Evolutionary conservation across 2,797 vertebrate species (phyloP), one percentile per base, ranked within the genome.

Genomic region (Bucorvus abyssinicus): DNA sequence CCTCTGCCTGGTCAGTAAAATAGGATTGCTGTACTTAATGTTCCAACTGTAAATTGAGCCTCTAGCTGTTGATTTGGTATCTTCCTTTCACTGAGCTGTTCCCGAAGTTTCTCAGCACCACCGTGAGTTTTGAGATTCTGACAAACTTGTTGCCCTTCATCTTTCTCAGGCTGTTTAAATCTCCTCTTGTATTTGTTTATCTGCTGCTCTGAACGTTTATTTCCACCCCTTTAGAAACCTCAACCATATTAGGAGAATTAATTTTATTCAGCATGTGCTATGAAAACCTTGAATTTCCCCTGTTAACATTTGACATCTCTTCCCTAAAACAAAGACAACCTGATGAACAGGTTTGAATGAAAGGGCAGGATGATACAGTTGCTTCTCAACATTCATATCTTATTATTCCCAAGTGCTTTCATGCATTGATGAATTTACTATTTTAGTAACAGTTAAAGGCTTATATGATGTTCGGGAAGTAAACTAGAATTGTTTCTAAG

Each of bases 1-100:
- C 40, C 38, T 68, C 55, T 49, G 7, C 4, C 60, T 81, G 53
- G 36, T 49, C 68, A 63, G 40, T 67, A 67, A 83, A 93, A 63
- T 5, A 42, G 76, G 73, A 94, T 15, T 93, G 64, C 69, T 96
- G 57, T 67, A 91, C 96, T 97, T 95, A 94, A 94, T 89, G 59
- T 97, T 97, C 84, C 96, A 93, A 29, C 30, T 29, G 49, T 75
- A 93, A 98, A 95, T 50, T 96, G 96, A 85, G 76, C 81, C 92
- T 95, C 93, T 71, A 97, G 93, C 22, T 90, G 95, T 91, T 93
- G 95, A 94, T 97, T 98, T 93, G 92, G 93, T 57, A 94, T 59
- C 75, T 94, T 95, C 65, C 93, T 94, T 82, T 95, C 94, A 84
- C 87, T 87, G 56, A 97, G 87, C 56, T 97, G 36, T 75, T 97